Conservation (phyloP, 2,888 invertebrate genomes). For the Conus canariensis region DNA sequence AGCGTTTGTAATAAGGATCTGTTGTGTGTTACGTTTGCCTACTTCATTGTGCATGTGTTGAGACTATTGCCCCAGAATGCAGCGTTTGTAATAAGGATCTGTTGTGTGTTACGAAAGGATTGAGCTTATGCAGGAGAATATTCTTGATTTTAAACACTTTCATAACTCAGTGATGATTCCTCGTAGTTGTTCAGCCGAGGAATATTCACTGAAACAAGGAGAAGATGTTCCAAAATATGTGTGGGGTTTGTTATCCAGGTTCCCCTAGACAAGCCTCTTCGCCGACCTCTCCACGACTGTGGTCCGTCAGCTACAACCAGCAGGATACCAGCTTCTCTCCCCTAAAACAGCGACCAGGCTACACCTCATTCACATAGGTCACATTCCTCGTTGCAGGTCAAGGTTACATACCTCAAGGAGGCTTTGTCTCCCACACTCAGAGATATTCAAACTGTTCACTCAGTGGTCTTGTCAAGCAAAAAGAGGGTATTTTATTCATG, state of each 20-base stretch:
- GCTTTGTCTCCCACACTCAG: neutral
- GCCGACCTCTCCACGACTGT: slow-evolving; percentile 46
- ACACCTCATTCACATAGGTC: slow-evolving; percentile 35
- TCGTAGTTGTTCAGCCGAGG: no score
- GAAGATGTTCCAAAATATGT: slow-evolving; percentile 11
- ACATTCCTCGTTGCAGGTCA: neutral
- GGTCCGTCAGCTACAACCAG: slow-evolving; percentile 52
- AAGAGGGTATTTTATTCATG: neutral
- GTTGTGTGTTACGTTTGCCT: no score
- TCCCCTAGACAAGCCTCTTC: slow-evolving; percentile 41
- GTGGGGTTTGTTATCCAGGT: slow-evolving; percentile 39
- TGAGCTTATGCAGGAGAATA: no score
- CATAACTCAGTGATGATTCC: no score
- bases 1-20: no score
- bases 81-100: no score
- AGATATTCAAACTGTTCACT: neutral
- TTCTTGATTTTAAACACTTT: no score
- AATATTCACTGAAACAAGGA: neutral
- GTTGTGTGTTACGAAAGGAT: no score
- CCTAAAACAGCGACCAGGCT: slow-evolving; percentile 37
- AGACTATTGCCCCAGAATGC: no score
- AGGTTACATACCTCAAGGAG: no score
- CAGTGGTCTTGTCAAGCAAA: neutral
- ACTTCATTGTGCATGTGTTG: no score
- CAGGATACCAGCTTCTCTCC: slow-evolving; percentile 49